Base-by-base conservation (phyloP, 2,797 vertebrate species). In the Philypnodon macrostomus region DNA sequence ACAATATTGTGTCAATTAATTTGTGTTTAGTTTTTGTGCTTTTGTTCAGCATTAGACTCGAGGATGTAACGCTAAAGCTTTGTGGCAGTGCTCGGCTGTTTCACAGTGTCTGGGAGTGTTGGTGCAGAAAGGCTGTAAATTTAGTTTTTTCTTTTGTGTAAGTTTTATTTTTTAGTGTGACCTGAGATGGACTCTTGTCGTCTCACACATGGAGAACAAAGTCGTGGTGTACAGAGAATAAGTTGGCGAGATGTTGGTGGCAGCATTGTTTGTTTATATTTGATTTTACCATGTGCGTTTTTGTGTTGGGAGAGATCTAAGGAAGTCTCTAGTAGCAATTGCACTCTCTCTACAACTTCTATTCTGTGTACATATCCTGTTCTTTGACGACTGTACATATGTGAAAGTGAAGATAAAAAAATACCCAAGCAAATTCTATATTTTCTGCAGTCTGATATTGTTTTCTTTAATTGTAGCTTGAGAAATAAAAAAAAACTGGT, bases 381-480 rank as follows among this genome's bases (percentile, higher is more conserved):
- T 85, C 85, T 88, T 86, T 72, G 76, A 86, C 79, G 85, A 86
- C 81, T 92, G 90, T 92, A 92, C 83, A 91, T 91, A 91, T 90
- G 85, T 88, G 82, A 88, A 90, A 87, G 86, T 83, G 74, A 88
- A 90, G 77, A 90, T 88, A 84, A 81, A 71, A 81, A 71, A 85
- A 81, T 85, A 87, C 87, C 85, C 84, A 80, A 89, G 84, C 85
- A 89, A 90, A 91, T 82, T 87, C 85, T 91, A 91, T 91, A 91
- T 91, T 91, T 91, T 91, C 88, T 84, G 88, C 87, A 87, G 89
- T 87, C 81, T 79, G 82, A 88, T 88, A 86, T 89, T 85, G 85
- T 90, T 90, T 90, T 90, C 88, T 88, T 90, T 90, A 88, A 90
- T 73, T 85, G 87, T 90, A 90, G 89, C 85, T 87, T 87, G 77